Evolutionary conservation across 1,140 invertebrate species (phyloP).

Genomic region (Rhopalosiphum padi): DNA sequence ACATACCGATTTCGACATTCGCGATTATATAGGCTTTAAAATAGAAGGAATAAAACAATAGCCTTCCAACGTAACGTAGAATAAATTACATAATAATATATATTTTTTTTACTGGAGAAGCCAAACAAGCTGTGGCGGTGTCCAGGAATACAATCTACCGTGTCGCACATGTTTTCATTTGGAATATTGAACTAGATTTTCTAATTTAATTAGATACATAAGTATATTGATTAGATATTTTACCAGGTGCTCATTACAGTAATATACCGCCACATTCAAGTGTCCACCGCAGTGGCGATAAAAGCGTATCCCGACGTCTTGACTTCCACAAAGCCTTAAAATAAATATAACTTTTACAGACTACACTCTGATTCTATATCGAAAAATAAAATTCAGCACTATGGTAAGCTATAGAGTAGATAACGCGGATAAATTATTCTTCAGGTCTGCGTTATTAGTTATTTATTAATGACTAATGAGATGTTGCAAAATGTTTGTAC

Average conservation of each 20-base stretch:
- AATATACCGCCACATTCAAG: background rate
- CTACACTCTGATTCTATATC: background rate
- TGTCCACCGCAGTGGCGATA: background rate
- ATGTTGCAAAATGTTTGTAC: background rate
- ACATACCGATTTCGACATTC: background rate
- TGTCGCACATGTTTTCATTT: background rate
- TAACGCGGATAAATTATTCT: background rate
- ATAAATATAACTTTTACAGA: background rate
- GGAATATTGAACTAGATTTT: conserved; percentile 4
- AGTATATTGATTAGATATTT: background rate
- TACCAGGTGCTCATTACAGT: background rate
- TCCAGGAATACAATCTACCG: conserved; percentile 22
- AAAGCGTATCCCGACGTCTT: background rate
- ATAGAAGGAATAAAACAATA: background rate
- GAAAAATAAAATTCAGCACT: background rate
- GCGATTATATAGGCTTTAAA: background rate
- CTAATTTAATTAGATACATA: conserved; percentile 24
- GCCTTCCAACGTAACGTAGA: background rate
- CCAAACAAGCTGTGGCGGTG: background rate
- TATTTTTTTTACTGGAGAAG: conserved; percentile 34
- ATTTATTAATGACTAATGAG: background rate
- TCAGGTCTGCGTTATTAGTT: background rate
- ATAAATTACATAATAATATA: conserved; percentile 31
- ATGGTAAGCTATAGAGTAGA: background rate
- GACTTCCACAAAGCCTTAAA: background rate